phyloP scores from a whole-genome alignment of 2,888 invertebrate species.

The Neocrepidodera transversa region DNA sequence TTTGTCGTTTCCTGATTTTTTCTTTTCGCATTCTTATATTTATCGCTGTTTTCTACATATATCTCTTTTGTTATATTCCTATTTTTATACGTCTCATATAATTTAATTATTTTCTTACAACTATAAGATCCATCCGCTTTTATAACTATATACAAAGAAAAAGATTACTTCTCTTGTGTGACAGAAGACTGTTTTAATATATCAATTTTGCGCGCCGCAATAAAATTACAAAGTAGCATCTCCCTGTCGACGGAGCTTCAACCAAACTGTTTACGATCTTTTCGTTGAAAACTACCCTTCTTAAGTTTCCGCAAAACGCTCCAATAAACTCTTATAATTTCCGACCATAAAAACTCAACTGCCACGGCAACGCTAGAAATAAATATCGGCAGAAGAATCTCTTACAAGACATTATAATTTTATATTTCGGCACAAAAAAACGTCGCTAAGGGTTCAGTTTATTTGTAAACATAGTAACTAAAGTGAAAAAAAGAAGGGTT shows the following conservation, averaged over 20 bases:
- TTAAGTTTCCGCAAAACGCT: conserved; percentile 21
- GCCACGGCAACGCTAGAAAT: conserved; percentile 10
- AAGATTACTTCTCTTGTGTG: not conserved
- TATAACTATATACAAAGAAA: not conserved
- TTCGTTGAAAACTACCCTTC: conserved; percentile 10
- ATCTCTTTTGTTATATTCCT: too few species aligned
- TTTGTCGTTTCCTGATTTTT: too few species aligned
- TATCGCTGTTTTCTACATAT: too few species aligned
- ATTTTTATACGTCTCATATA: too few species aligned
- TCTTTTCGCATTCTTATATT: too few species aligned
- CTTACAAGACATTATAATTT: conserved; percentile 16
- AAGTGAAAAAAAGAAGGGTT: too few species aligned
- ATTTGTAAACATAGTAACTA: too few species aligned
- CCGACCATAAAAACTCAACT: conserved; percentile 23
- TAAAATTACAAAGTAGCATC: conserved; percentile 27
- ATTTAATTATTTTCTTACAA: too few species aligned
- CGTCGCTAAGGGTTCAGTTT: not conserved
- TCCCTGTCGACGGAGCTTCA: conserved; percentile 4
- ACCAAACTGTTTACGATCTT: conserved; percentile 21
- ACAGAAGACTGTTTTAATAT: conserved; percentile 1
- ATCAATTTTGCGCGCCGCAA: not conserved
- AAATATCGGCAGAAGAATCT: conserved; percentile 1
- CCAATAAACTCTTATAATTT: conserved; percentile 25
- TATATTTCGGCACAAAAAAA: conserved; percentile 1
- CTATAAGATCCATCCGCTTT: too few species aligned